phyloP scores from a whole-genome alignment of 2,113 vertebrate genomes.

The Lynx canadensis region DNA sequence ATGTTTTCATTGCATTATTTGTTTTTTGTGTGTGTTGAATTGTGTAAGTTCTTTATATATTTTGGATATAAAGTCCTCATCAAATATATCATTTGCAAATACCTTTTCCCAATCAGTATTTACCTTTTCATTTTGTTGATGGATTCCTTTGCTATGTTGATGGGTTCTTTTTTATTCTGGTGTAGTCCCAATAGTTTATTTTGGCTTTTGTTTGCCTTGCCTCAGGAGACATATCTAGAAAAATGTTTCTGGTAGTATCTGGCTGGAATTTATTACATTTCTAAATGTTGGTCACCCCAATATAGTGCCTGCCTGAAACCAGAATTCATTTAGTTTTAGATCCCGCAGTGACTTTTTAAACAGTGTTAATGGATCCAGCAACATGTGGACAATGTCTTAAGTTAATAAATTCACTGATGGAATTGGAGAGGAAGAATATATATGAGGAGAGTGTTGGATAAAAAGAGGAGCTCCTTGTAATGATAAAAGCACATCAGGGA shows the following conservation, averaged over 20 bases:
- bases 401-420: neutral
- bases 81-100: neutral
- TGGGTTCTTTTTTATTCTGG: neutral
- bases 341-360: neutral
- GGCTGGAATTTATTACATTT: neutral
- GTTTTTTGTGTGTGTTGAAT: neutral
- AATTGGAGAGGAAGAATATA: neutral
- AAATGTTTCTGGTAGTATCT: neutral
- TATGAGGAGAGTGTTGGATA: neutral
- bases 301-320: neutral
- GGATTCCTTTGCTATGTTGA: too few species aligned
- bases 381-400: neutral
- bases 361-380: neutral
- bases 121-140: neutral
- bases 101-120: neutral
- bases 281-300: neutral
- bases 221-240: neutral
- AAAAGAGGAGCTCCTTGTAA: neutral
- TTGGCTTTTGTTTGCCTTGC: neutral
- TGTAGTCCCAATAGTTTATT: neutral
- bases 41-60: neutral
- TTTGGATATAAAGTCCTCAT: neutral
- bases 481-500: neutral
- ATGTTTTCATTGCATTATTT: neutral
- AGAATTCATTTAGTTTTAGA: slow-evolving; percentile 8